These are phyloP conservation scores for Echiichthys vipera DNA, from an alignment of 2,797 vertebrate genomes.

Conservation along the genomic window DNA sequence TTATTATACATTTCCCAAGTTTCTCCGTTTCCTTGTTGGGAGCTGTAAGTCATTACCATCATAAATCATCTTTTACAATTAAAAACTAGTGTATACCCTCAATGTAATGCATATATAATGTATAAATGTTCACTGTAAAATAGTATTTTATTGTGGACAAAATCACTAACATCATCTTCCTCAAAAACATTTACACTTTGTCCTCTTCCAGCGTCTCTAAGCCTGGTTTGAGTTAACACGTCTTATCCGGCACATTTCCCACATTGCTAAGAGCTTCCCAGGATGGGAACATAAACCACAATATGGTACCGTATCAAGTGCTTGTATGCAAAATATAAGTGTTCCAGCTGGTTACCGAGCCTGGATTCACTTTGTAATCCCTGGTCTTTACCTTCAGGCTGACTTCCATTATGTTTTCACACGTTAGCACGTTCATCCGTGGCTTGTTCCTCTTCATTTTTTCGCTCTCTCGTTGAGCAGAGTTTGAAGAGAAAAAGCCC, in stretches of 20 bases:
- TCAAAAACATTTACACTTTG: background rate
- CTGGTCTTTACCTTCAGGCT: slow-evolving; percentile 62
- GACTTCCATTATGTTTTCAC: slow-evolving; percentile 68
- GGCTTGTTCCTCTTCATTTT: slow-evolving; percentile 38
- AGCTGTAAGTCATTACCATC: background rate
- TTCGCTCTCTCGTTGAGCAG: slow-evolving; percentile 48
- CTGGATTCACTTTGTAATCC: slow-evolving; percentile 72
- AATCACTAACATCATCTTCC: background rate
- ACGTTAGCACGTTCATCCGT: slow-evolving; percentile 63
- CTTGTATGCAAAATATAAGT: slow-evolving; percentile 57
- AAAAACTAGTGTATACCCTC: background rate
- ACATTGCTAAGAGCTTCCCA: slow-evolving; percentile 38
- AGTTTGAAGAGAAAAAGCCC: slow-evolving; percentile 43
- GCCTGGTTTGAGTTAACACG: slow-evolving; percentile 22
- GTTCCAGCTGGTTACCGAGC: slow-evolving; percentile 68
- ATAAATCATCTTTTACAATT: background rate
- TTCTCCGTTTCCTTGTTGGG: too few species aligned
- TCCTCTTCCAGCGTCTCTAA: background rate
- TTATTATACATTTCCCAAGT: too few species aligned
- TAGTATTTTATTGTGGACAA: background rate
- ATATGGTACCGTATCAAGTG: slow-evolving; percentile 35
- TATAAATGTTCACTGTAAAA: background rate
- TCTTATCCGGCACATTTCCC: slow-evolving; percentile 45
- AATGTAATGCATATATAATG: background rate
- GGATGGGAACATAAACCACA: slow-evolving; percentile 58